These are phyloP conservation scores for Macrosteles quadrilineatus DNA, from an alignment of 1,140 invertebrate genomes.

Conservation along the genomic window DNA sequence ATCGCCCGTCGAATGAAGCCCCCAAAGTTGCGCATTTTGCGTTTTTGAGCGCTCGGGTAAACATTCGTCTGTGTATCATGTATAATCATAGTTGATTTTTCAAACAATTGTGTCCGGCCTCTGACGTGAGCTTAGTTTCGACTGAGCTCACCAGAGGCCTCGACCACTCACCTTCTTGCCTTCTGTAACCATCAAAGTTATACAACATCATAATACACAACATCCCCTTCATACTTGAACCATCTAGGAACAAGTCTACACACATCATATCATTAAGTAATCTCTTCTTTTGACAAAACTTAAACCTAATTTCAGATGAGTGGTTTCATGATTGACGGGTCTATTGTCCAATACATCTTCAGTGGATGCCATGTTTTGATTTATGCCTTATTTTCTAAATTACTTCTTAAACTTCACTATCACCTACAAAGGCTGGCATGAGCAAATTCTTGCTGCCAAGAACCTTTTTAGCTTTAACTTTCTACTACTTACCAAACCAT, in stretches of 20 bases:
- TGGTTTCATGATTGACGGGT: too few relatives aligned
- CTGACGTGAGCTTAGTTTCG: background rate
- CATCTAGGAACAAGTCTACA: slow-evolving; percentile 22
- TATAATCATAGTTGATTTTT: slow-evolving; percentile 27
- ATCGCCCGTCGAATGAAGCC: slow-evolving; percentile 87
- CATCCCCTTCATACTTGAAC: background rate
- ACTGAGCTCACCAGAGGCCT: slow-evolving; percentile 8
- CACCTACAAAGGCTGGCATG: too few relatives aligned
- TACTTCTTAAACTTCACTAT: too few relatives aligned
- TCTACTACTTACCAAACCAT: too few relatives aligned
- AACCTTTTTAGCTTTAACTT: too few relatives aligned
- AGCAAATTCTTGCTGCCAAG: too few relatives aligned
- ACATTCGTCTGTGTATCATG: slow-evolving; percentile 81
- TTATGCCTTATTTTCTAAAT: background rate
- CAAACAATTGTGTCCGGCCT: background rate
- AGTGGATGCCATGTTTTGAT: slow-evolving; percentile 5
- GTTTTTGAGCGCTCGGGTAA: slow-evolving; percentile 89
- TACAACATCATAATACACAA: slow-evolving; percentile 10
- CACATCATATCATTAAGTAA: too few relatives aligned
- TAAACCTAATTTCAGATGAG: too few relatives aligned
- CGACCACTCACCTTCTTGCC: slow-evolving; percentile 3
- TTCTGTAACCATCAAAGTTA: slow-evolving; percentile 22
- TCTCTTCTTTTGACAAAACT: too few relatives aligned
- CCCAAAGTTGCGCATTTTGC: slow-evolving; percentile 93
- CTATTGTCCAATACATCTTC: background rate